phyloP scores from a whole-genome alignment of 2,797 vertebrate species.

The Parotocinclus haroldoi region DNA sequence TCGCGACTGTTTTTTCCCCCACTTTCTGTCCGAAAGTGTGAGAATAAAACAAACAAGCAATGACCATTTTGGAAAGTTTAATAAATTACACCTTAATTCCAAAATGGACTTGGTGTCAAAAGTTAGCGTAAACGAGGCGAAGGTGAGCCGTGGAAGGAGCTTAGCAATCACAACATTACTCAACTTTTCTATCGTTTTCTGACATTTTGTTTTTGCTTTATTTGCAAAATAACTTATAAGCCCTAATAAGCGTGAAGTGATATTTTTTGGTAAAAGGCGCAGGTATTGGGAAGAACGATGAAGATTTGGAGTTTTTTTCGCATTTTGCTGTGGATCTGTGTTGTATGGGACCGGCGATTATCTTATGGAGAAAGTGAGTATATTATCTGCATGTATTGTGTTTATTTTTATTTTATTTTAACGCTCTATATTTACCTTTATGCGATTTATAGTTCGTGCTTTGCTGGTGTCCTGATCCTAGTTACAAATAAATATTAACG shows the following conservation, averaged over 20 bases:
- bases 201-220: conserved; percentile 11
- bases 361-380: conserved; percentile 69
- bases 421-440: too few relatives aligned
- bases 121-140: conserved; percentile 14
- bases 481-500: too few relatives aligned
- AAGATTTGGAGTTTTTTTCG: conserved; percentile 63
- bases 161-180: conserved; percentile 5
- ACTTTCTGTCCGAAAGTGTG: neutral
- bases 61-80: neutral
- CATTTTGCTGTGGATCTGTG: conserved; percentile 61
- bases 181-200: neutral
- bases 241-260: neutral
- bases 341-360: conserved; percentile 61
- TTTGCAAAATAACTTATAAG: neutral
- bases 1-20: neutral
- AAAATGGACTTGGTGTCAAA: neutral
- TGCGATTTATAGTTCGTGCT: too few relatives aligned
- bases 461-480: too few relatives aligned
- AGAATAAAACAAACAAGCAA: conserved; percentile 55
- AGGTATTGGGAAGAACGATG: conserved; percentile 59
- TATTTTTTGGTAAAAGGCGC: neutral
- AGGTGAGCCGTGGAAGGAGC: neutral
- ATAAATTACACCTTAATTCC: neutral
- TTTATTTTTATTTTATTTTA: too few relatives aligned
- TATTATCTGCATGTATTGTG: neutral